These are phyloP conservation scores for Penaeus indicus DNA, from an alignment of 1,140 invertebrate species.

Conservation along the genomic window DNA sequence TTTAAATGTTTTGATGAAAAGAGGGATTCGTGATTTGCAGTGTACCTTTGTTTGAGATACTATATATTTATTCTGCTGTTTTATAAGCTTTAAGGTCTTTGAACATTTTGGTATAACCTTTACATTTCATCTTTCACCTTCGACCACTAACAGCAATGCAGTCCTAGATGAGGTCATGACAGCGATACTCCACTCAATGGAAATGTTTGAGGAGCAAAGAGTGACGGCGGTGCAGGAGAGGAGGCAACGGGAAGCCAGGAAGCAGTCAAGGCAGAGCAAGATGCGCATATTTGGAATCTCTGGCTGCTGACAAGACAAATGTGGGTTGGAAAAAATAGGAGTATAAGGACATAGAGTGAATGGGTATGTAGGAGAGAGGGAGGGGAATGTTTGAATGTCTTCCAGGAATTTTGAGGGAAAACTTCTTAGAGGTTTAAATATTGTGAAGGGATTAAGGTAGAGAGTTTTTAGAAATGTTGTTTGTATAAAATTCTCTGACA, in stretches of 20 bases:
- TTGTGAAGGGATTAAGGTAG: too few relatives aligned
- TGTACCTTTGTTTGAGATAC: too few relatives aligned
- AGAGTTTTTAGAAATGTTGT: too few relatives aligned
- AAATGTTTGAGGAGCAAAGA: constrained; percentile 85
- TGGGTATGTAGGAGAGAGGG: too few relatives aligned
- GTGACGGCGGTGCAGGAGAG: constrained; percentile 87
- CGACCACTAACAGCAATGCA: constrained; percentile 77
- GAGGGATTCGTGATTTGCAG: too few relatives aligned
- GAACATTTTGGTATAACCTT: too few relatives aligned
- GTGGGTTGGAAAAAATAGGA: constrained; percentile 29
- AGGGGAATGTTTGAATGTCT: too few relatives aligned
- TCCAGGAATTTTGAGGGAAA: too few relatives aligned
- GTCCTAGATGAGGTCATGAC: constrained; percentile 89
- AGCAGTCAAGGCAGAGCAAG: constrained; percentile 91
- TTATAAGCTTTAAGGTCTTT: not conserved
- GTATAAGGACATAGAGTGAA: not conserved
- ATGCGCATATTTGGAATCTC: constrained; percentile 92
- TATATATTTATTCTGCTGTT: not conserved
- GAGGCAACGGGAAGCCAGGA: constrained; percentile 90
- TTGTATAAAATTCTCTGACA: too few relatives aligned
- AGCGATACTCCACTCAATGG: constrained; percentile 86
- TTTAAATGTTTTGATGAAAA: too few relatives aligned
- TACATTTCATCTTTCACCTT: not conserved
- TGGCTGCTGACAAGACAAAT: constrained; percentile 83
- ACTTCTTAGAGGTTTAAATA: too few relatives aligned